phyloP scores from a whole-genome alignment of 2,888 invertebrate genomes.

The Ectobius pallidus region DNA sequence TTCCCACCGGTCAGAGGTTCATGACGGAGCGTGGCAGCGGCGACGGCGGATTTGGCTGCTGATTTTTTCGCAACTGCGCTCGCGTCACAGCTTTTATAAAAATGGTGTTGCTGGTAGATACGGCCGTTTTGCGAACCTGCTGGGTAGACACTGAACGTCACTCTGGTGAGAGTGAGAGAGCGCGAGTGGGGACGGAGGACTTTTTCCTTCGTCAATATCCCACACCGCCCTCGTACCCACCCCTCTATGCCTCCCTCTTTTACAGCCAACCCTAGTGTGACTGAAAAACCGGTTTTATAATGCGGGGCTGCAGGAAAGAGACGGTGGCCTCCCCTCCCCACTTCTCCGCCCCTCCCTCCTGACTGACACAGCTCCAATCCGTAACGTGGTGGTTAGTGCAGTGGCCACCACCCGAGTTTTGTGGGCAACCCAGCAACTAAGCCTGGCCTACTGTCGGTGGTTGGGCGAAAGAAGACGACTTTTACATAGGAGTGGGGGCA shows the following conservation, averaged over 20 bases:
- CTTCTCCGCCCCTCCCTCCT: slow-evolving; percentile 43
- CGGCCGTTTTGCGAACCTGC: too few species aligned
- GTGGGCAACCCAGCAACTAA: slow-evolving; percentile 49
- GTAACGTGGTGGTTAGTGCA: slow-evolving; percentile 45
- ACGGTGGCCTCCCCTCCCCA: slow-evolving; percentile 41
- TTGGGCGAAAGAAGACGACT: slow-evolving; percentile 41
- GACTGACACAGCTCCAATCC: slow-evolving; percentile 41
- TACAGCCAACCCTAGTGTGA: slow-evolving; percentile 35
- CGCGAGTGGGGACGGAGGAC: slow-evolving; percentile 31
- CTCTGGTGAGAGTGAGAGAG: background rate
- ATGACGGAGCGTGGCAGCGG: too few species aligned
- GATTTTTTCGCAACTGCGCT: too few species aligned
- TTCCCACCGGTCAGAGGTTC: too few species aligned
- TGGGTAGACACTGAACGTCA: background rate
- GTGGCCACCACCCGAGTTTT: slow-evolving; percentile 49
- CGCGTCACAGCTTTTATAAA: too few species aligned
- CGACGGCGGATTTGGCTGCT: too few species aligned
- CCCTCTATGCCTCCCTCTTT: slow-evolving; percentile 37
- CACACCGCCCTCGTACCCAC: slow-evolving; percentile 22
- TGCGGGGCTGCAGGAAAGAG: slow-evolving; percentile 40
- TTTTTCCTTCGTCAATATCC: slow-evolving; percentile 43
- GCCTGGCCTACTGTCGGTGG: slow-evolving; percentile 41
- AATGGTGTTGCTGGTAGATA: too few species aligned
- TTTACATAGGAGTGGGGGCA: slow-evolving; percentile 22
- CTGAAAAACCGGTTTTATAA: slow-evolving; percentile 44